phyloP scores from a whole-genome alignment of 2,888 invertebrate genomes.

The Sphaerophoria taeniata region DNA sequence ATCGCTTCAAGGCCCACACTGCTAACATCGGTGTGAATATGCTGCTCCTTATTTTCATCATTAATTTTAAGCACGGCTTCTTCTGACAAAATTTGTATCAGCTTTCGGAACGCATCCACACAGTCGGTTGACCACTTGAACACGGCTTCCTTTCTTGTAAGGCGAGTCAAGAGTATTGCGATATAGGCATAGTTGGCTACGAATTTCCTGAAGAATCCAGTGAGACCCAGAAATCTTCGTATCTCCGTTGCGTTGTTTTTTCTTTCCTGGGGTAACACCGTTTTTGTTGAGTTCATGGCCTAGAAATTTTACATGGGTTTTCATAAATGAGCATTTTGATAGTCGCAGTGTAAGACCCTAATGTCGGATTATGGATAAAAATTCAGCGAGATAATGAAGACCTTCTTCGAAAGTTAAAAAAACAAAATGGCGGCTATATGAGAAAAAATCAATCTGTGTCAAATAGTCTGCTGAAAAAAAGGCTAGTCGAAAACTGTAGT shows the following conservation, averaged over 20 bases:
- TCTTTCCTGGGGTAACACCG: conserved; percentile 75
- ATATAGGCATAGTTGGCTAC: conserved; percentile 74
- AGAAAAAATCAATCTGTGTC: too few species aligned
- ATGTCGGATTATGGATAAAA: conserved; percentile 33
- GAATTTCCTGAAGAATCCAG: conserved; percentile 78
- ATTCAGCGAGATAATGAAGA: conserved; percentile 48
- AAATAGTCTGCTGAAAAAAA: too few species aligned
- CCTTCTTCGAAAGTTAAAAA: conserved; percentile 53
- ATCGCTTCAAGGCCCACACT: conserved; percentile 53
- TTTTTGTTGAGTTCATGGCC: conserved; percentile 75
- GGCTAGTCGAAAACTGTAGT: too few species aligned
- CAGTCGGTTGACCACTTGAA: conserved; percentile 60
- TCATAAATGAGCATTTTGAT: conserved; percentile 75
- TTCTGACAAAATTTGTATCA: too few species aligned
- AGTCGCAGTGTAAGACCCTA: conserved; percentile 69
- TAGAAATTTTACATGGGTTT: conserved; percentile 75
- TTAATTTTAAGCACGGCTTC: conserved; percentile 53
- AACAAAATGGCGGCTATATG: too few species aligned
- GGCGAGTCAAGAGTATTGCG: conserved; percentile 75
- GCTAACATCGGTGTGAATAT: conserved; percentile 61
- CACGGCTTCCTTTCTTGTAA: conserved; percentile 54
- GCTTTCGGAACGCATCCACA: conserved; percentile 42
- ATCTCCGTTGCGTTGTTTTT: conserved; percentile 77
- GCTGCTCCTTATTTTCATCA: conserved; percentile 54
- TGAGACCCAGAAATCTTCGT: conserved; percentile 77